These are phyloP conservation scores for Erebia aethiops DNA, from an alignment of 2,888 invertebrate genomes.

Conservation along the genomic window DNA sequence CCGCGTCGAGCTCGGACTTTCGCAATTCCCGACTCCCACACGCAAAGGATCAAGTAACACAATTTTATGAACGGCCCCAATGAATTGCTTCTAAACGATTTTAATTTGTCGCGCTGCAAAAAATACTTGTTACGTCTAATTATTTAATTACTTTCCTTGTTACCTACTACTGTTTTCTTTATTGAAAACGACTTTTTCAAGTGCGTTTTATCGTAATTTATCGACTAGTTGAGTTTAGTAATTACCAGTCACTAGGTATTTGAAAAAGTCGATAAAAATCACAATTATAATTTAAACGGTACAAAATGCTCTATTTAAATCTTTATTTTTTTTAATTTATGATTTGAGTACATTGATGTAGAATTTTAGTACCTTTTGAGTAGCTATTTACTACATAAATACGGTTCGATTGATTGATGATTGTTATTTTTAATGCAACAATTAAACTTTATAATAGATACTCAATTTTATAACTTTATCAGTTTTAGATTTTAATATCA, in stretches of 20 bases:
- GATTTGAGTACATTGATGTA: no score
- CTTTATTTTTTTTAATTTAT: no score
- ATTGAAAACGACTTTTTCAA: neutral
- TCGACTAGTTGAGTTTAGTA: no score
- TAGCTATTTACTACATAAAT: no score
- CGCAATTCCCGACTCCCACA: constrained; percentile 45
- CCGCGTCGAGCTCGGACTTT: constrained; percentile 41
- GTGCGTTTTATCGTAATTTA: neutral
- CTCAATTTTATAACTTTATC: no score
- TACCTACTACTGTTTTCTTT: neutral
- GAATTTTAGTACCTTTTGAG: no score
- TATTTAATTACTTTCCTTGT: constrained; percentile 33
- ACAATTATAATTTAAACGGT: neutral
- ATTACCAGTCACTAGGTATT: neutral
- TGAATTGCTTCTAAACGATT: constrained; percentile 40
- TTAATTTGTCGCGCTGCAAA: constrained; percentile 42
- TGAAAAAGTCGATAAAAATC: neutral
- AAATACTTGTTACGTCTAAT: constrained; percentile 38
- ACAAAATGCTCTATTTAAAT: no score
- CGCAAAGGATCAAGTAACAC: constrained; percentile 38
- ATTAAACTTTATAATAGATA: neutral
- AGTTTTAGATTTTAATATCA: neutral
- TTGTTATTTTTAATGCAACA: neutral
- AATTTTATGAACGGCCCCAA: constrained; percentile 40
- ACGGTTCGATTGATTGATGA: neutral